These are phyloP conservation scores for Drosophila tsacasi DNA, from an alignment of 1,140 invertebrate genomes.

Conservation along the genomic window DNA sequence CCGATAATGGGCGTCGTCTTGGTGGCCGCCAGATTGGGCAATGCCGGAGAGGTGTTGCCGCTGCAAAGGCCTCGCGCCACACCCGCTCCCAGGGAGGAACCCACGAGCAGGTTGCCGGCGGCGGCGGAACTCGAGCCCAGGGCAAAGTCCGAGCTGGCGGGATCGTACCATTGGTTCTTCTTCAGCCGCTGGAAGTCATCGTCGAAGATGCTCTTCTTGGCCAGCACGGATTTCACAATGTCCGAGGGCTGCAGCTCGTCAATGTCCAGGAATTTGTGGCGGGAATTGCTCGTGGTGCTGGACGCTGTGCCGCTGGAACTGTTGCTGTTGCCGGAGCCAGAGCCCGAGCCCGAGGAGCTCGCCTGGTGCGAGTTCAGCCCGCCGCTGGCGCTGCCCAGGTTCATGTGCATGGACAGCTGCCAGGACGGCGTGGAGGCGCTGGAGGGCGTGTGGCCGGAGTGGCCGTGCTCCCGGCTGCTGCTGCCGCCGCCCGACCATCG, in stretches of 20 bases:
- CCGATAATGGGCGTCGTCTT: slow-evolving; percentile 74
- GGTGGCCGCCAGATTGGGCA: slow-evolving; percentile 81
- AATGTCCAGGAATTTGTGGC: slow-evolving; percentile 89
- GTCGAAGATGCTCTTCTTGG: slow-evolving; percentile 97
- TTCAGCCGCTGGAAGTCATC: slow-evolving; percentile 97
- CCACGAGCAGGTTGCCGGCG: slow-evolving; percentile 9
- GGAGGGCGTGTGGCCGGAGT: slow-evolving; percentile 41
- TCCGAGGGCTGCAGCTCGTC: slow-evolving; percentile 96
- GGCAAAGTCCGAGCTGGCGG: slow-evolving; percentile 73
- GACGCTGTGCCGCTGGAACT: slow-evolving; percentile 71
- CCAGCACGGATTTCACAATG: slow-evolving; percentile 95
- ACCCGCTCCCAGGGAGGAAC: slow-evolving; percentile 8
- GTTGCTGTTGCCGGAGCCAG: slow-evolving; percentile 70
- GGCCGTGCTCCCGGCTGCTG: slow-evolving; percentile 83
- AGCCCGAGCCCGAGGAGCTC: slow-evolving; percentile 16
- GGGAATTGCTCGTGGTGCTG: slow-evolving; percentile 86
- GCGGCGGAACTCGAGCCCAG: slow-evolving; percentile 38
- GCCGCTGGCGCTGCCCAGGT: slow-evolving; percentile 28
- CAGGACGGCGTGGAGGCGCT: slow-evolving; percentile 60
- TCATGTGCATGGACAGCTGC: slow-evolving; percentile 74
- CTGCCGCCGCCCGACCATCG: slow-evolving; percentile 92
- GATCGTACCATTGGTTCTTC: slow-evolving; percentile 95
- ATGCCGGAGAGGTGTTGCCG: slow-evolving; percentile 76
- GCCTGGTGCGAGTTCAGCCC: slow-evolving; percentile 53
- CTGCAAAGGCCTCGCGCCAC: slow-evolving; percentile 46